Percentiles rank a stretch among this genome's conserved stretches.
Conservation (phyloP, 2,888 invertebrate genomes). For the Catocala nupta region DNA sequence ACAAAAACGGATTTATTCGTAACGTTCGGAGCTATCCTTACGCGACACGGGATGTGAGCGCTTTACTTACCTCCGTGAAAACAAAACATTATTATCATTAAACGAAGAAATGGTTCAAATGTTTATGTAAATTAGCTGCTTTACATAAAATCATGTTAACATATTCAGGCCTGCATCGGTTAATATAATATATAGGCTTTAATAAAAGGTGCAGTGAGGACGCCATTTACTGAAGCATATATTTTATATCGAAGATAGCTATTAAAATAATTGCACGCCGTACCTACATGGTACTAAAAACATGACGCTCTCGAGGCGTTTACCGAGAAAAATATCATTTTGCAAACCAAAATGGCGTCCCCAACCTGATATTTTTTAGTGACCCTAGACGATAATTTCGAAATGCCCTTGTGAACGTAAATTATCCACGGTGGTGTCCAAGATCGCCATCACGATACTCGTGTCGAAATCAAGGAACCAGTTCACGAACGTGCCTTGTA, state of each 20-base stretch:
- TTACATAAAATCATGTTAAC: slow-evolving; percentile 31
- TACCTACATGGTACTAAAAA: slow-evolving; percentile 66
- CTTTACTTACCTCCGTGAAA: slow-evolving; percentile 7
- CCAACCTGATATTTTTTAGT: slow-evolving; percentile 62
- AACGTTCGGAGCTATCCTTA: slow-evolving; percentile 7
- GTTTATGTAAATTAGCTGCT: slow-evolving; percentile 34
- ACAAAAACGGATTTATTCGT: slow-evolving; percentile 3
- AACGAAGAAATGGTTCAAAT: slow-evolving; percentile 26
- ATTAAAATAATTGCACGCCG: slow-evolving; percentile 77
- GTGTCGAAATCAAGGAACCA: slow-evolving; percentile 62
- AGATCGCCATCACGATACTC: slow-evolving; percentile 67
- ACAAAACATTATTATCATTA: slow-evolving; percentile 24
- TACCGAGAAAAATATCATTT: slow-evolving; percentile 73
- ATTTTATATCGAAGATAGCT: slow-evolving; percentile 62
- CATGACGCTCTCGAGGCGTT: slow-evolving; percentile 58
- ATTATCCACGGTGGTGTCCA: slow-evolving; percentile 70
- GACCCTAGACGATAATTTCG: slow-evolving; percentile 71
- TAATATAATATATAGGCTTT: slow-evolving; percentile 25
- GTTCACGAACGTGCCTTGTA: slow-evolving; percentile 52
- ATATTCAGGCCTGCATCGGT: slow-evolving; percentile 43
- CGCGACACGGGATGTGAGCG: slow-evolving; percentile 14
- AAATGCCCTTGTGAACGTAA: slow-evolving; percentile 71
- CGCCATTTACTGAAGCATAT: slow-evolving; percentile 27
- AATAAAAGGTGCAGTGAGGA: slow-evolving; percentile 32
- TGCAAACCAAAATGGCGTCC: slow-evolving; percentile 66